Percentiles rank a stretch among this genome's conserved stretches.
These are phyloP conservation scores for Muscicapa adusta DNA, from an alignment of 2,113 vertebrate genomes.

Conservation along the genomic window DNA sequence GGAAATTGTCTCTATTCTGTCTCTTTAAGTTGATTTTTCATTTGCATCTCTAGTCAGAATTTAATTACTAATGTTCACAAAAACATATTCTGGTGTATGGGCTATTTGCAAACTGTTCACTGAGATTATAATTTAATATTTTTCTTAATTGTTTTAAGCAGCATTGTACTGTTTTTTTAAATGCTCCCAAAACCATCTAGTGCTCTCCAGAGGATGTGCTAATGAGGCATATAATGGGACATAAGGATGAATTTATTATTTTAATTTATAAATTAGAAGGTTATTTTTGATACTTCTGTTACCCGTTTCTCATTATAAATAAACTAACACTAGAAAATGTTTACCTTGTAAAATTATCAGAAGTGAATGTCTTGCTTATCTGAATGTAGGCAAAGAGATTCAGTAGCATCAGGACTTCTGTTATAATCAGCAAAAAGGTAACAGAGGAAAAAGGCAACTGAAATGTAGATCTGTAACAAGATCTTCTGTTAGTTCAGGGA, in stretches of 20 bases:
- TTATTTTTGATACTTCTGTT: not conserved
- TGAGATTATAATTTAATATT: not conserved
- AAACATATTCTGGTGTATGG: not conserved
- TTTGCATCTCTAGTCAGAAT: not conserved
- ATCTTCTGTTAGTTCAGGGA: not conserved
- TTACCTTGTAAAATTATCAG: not conserved
- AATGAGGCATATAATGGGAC: not conserved
- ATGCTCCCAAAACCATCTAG: not conserved
- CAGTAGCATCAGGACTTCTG: not conserved
- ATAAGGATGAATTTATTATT: not conserved
- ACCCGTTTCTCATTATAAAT: not conserved
- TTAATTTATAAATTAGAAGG: not conserved
- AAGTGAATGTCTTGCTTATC: not conserved
- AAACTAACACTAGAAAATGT: not conserved
- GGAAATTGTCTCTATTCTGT: not conserved
- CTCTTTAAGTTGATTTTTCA: not conserved
- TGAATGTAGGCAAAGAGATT: not conserved
- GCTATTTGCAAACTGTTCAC: not conserved
- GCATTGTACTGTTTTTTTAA: not conserved
- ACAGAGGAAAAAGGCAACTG: not conserved
- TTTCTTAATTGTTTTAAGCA: not conserved
- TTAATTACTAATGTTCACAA: not conserved
- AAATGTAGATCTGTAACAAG: not conserved
- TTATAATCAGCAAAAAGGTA: not conserved
- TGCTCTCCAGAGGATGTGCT: not conserved